A percentile compares a stretch with the other conserved stretches of the same genome.
Conservation (phyloP, 2,113 vertebrate species). For the Ranitomeya imitator region DNA sequence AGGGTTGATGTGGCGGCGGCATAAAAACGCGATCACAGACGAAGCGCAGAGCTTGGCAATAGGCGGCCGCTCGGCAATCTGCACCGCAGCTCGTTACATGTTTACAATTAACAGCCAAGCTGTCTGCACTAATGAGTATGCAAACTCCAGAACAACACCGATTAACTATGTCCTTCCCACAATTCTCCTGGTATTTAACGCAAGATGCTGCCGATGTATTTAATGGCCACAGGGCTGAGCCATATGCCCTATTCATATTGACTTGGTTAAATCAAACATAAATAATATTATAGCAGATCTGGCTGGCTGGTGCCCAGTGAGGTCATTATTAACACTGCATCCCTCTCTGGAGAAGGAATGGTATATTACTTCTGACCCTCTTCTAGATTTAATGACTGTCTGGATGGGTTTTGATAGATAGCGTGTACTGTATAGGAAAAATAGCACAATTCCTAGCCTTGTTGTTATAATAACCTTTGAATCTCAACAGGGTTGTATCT, state of each 20-base stretch:
- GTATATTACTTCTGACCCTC: slow-evolving; percentile 23
- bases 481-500: slow-evolving; percentile 7
- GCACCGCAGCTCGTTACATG: slow-evolving; percentile 53
- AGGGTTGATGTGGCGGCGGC: slow-evolving; percentile 41
- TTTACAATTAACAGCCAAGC: slow-evolving; percentile 59
- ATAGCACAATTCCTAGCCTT: slow-evolving; percentile 4
- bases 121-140: slow-evolving; percentile 57
- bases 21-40: slow-evolving; percentile 44
- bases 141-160: slow-evolving; percentile 36
- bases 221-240: slow-evolving; percentile 7
- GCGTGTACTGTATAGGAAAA: background rate
- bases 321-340: slow-evolving; percentile 23
- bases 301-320: background rate
- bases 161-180: slow-evolving; percentile 39
- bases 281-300: slow-evolving; percentile 10
- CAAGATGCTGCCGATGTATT: slow-evolving; percentile 15
- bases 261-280: slow-evolving; percentile 39
- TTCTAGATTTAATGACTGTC: slow-evolving; percentile 29
- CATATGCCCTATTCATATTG: background rate
- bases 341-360: slow-evolving; percentile 14
- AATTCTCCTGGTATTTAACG: background rate
- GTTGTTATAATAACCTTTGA: background rate
- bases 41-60: slow-evolving; percentile 46
- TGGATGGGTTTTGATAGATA: slow-evolving; percentile 23
- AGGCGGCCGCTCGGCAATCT: slow-evolving; percentile 50